Evolutionary conservation across 2,888 invertebrate species (phyloP).

Genomic region (Drosophila macrospina): DNA sequence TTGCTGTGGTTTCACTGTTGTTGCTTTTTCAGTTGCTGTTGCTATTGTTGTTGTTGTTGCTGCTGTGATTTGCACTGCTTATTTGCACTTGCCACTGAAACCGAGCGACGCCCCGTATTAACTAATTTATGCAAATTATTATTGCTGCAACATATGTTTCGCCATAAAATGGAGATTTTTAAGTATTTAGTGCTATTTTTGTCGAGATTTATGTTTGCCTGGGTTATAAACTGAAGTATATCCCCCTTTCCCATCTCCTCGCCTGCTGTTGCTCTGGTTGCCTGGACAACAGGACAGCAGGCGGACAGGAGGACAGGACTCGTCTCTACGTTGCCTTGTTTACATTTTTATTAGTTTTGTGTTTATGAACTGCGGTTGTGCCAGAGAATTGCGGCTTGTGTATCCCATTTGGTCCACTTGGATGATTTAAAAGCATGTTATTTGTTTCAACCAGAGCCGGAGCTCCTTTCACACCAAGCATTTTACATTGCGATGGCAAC

Average conservation of each 20-base stretch:
- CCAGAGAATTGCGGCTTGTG: constrained; percentile 34
- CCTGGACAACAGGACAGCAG: constrained; percentile 34
- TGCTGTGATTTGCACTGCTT: constrained; percentile 62
- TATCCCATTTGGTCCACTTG: constrained; percentile 46
- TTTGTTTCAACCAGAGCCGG: constrained; percentile 14
- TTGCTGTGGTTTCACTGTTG: constrained; percentile 64
- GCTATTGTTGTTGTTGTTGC: constrained; percentile 25
- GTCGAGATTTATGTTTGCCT: constrained; percentile 70
- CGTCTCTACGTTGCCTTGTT: constrained; percentile 50
- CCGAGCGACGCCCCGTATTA: constrained; percentile 57
- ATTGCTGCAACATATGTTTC: constrained; percentile 78
- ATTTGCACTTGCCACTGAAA: constrained; percentile 65
- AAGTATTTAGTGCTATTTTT: constrained; percentile 80
- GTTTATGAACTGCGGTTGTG: constrained; percentile 74
- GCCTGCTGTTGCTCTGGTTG: constrained; percentile 14
- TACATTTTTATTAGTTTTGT: constrained; percentile 78
- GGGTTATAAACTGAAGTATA: constrained; percentile 65
- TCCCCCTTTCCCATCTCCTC: not conserved
- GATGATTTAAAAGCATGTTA: constrained; percentile 48
- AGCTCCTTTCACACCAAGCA: constrained; percentile 4
- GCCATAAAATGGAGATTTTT: constrained; percentile 80
- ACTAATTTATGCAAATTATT: constrained; percentile 81
- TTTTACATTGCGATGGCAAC: constrained; percentile 23
- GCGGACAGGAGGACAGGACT: not conserved
- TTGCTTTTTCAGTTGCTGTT: constrained; percentile 23